Evolutionary conservation across 1,140 invertebrate genomes (phyloP), one percentile per base, ranked within the genome.

Genomic region (Drosophila ficusphila): DNA sequence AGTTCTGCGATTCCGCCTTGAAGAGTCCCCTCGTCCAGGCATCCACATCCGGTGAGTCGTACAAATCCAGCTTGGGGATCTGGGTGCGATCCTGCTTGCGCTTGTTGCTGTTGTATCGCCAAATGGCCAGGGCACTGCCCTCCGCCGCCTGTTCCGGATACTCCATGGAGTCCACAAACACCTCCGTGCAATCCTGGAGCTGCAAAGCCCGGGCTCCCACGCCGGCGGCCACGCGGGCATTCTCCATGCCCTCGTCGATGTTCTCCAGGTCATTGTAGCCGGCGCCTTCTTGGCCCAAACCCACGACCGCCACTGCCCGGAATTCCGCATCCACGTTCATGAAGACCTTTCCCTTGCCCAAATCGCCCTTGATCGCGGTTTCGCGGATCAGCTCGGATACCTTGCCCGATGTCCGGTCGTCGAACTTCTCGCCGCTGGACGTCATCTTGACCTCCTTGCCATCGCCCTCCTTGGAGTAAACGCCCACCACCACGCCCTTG

Each of bases 1-100:
- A 93, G 90, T 98, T 98, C 92, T 99, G 97, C 0, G 96, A 95
- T 47, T 96, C 93, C 0, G 96, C 96, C 89, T 96, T 94, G 4
- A 95, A 92, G 16, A 92, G 65, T 0, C 97, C 97, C 78, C 93
- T 82, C n/a, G 92, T 92, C 96, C 96, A 98, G 54, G 93, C 92
- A 58, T 92, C 92, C 51, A 92, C 85, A 41, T 93, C 92, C 16
- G 91, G 56, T 42, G 90, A 79, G 78, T 93, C 92, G 42, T 92
- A 92, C 1, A 94, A 70, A 57, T 93, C 92, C 7, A 94, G 76
- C 16, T 92, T 92, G 8, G 94, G 91, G 16, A 91, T 91, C 0
- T 82, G 73, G 46, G 92, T 94, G 71, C 92, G 92, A 49, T 94
- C 91, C 36, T 93, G 90, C 36, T 92, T 90, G 6, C 91, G 91